phyloP scores from a whole-genome alignment of 30 jellyfish, hydroid and myxozoan genomes.

The Pseudorhiza aurosa region DNA sequence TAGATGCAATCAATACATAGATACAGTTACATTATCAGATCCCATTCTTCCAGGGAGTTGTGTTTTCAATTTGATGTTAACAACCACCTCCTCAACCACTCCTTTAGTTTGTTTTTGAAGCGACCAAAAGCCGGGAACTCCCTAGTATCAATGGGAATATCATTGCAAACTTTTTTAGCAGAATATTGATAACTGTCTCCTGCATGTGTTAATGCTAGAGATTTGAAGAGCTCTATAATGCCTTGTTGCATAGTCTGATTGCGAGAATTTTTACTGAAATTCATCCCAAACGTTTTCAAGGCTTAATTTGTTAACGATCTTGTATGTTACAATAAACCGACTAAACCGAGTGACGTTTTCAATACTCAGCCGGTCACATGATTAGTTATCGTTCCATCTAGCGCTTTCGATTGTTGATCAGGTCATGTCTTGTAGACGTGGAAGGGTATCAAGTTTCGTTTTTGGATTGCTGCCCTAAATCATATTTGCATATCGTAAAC shows the following conservation, averaged over 20 bases:
- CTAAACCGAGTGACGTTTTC: background rate
- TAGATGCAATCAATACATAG: no score
- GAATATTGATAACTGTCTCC: background rate
- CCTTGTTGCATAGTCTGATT: background rate
- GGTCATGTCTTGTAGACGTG: no score
- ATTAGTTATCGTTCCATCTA: background rate
- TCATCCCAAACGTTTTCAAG: background rate
- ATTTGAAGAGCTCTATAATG: background rate
- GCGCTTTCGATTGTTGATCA: no score
- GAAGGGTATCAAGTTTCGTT: no score
- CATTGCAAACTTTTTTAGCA: background rate
- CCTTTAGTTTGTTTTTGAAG: background rate
- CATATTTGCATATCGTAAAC: no score
- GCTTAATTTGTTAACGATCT: background rate
- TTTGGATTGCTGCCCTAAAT: no score
- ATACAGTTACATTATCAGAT: no score
- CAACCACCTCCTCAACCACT: no score
- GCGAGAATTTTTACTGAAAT: background rate
- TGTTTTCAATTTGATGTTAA: no score
- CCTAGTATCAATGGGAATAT: background rate
- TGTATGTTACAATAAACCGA: background rate
- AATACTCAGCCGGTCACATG: background rate
- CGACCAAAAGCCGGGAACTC: background rate
- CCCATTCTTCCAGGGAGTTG: no score
- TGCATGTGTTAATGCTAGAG: background rate